Evolutionary conservation across 2,113 vertebrate species (phyloP), one percentile per base, ranked within the genome.

Genomic region (Neotoma lepida): DNA sequence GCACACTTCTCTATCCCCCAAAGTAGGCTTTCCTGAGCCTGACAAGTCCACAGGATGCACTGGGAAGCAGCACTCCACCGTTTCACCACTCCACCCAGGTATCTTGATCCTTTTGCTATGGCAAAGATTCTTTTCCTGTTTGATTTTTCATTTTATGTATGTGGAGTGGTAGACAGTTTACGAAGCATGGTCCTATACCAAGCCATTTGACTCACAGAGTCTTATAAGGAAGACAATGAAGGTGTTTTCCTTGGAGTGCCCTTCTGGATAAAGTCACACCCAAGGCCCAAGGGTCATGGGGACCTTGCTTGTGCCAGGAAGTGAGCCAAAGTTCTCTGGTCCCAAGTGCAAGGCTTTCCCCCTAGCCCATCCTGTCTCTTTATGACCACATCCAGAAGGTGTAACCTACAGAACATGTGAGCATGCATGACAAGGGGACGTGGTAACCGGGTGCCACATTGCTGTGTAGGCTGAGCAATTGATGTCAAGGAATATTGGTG

Each of bases 401-500:
- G 0, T 61, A 86, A 33, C 74, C 54, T 5, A 15, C 49, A 73
- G 77, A 22, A 9, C 0, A 0, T 10, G 30, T 17, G 39, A 17
- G 35, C 41, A 41, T 56, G 39, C 0, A 0, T 22, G 49, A 0
- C 13, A 54, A 14, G 4, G 44, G 41, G 68, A 30, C 0, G 0
- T 9, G 56, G 44, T 22, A 24, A n/a, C 26, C 35, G 68, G 44
- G 64, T 63, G 24, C 41, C 35, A 39, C 2, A 0, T 8, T 8
- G 20, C 30, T 24, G 0, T 9, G 49, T 5, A 2, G 2, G 5
- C 28, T 28, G 1, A 28, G 51, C 73, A 22, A 0, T 0, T 20
- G 63, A 68, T 39, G 71, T 51, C 78, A 90, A 71, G 61, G 49
- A 90, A 28, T 4, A 2, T 20, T 41, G 86, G 8, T 56, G 7